Conservation (phyloP, 2,113 vertebrate genomes). For the Heptranchias perlo region DNA sequence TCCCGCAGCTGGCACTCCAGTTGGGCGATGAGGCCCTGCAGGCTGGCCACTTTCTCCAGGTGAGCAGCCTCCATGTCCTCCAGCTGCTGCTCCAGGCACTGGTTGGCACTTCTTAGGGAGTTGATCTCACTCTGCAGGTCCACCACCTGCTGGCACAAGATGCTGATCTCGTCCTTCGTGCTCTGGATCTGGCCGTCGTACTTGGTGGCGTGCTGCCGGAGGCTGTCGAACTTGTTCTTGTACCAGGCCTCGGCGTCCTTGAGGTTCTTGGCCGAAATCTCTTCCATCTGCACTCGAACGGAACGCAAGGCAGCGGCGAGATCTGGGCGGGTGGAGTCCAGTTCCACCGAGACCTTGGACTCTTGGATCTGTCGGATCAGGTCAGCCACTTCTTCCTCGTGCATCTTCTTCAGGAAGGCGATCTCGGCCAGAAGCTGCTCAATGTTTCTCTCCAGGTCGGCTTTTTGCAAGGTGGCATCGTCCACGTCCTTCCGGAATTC, state of each 20-base stretch:
- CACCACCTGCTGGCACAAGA: slow-evolving; percentile 56
- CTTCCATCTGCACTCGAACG: slow-evolving; percentile 60
- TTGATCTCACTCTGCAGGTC: slow-evolving; percentile 67
- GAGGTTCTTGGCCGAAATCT: slow-evolving; percentile 59
- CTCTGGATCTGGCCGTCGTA: slow-evolving; percentile 56
- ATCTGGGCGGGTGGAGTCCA: slow-evolving; percentile 55
- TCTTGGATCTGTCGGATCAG: slow-evolving; percentile 62
- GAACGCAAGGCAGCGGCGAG: slow-evolving; percentile 55
- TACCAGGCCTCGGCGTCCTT: slow-evolving; percentile 71
- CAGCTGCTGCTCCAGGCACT: slow-evolving; percentile 61
- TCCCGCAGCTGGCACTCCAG: slow-evolving; percentile 64
- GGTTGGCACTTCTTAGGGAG: slow-evolving; percentile 53
- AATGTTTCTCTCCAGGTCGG: slow-evolving; percentile 57
- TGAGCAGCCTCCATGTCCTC: slow-evolving; percentile 64
- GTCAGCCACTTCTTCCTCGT: slow-evolving; percentile 58
- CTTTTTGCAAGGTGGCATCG: slow-evolving; percentile 62
- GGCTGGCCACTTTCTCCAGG: slow-evolving; percentile 52
- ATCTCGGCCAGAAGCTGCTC: slow-evolving; percentile 57
- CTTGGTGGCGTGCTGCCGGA: slow-evolving; percentile 61
- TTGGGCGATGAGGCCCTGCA: slow-evolving; percentile 57
- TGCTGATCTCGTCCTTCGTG: slow-evolving; percentile 64
- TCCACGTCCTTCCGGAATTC: slow-evolving; percentile 68
- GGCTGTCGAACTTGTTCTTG: slow-evolving; percentile 65
- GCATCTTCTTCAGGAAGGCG: slow-evolving; percentile 63
- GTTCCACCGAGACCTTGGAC: slow-evolving; percentile 53